phyloP scores from a whole-genome alignment of 2,113 vertebrate species.

The Pelmatolapia mariae region DNA sequence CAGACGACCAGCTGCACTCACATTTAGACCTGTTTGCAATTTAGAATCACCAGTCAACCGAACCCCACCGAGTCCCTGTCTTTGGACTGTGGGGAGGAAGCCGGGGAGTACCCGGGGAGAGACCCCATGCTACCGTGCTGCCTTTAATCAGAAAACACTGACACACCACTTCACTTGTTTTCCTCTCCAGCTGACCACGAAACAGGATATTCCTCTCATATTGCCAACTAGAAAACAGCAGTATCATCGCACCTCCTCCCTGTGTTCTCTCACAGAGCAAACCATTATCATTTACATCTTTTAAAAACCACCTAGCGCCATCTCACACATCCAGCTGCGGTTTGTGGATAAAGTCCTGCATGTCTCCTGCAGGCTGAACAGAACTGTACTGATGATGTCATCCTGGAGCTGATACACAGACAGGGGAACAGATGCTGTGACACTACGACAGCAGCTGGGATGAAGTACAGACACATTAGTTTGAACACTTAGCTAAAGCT shows the following conservation, averaged over 20 bases:
- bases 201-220: neutral
- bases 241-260: too few relatives aligned
- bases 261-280: neutral
- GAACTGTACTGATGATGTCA: neutral
- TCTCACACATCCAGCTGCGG: neutral
- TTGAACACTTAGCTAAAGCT: neutral
- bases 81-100: neutral
- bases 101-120: fast-evolving
- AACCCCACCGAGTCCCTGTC: neutral
- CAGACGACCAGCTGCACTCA: neutral
- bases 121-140: fast-evolving
- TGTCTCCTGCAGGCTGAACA: neutral
- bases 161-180: neutral
- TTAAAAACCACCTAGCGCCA: neutral
- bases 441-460: neutral
- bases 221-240: neutral
- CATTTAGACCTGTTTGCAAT: neutral
- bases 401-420: neutral
- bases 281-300: neutral
- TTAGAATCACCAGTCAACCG: neutral
- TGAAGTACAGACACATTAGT: neutral
- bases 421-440: neutral
- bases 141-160: neutral
- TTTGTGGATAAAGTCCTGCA: neutral
- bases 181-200: neutral